Evolutionary conservation across 2,797 vertebrate genomes (phyloP).

Genomic region (Varecia variegata): DNA sequence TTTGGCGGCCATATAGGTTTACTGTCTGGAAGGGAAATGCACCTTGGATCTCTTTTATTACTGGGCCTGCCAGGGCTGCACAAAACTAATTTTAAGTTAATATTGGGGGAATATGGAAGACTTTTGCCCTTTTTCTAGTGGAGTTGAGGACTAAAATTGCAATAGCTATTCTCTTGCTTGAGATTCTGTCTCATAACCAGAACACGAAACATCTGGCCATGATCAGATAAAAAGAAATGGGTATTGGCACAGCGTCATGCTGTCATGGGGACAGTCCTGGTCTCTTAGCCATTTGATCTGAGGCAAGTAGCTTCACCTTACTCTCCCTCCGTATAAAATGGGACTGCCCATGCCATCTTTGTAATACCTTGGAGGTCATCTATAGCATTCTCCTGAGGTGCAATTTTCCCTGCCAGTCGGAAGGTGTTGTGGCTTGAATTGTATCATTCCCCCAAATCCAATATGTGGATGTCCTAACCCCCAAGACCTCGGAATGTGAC

Average conservation of each 20-base stretch:
- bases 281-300: neutral
- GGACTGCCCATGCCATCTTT: neutral
- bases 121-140: neutral
- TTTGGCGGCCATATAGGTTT: neutral
- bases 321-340: neutral
- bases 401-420: neutral
- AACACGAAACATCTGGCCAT: neutral
- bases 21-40: neutral
- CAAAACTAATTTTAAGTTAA: slow-evolving; percentile 63
- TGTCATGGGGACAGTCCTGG: too few species aligned
- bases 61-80: neutral
- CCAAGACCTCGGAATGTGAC: neutral
- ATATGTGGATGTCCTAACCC: neutral
- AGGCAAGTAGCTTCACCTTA: neutral
- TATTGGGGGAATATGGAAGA: neutral
- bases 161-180: neutral
- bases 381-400: neutral
- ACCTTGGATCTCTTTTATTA: slow-evolving; percentile 51
- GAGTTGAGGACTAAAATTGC: neutral
- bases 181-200: neutral
- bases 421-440: neutral
- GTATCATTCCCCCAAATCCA: neutral
- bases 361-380: neutral
- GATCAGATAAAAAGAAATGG: neutral
- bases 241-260: neutral